These are phyloP conservation scores for Drosophila koepferae DNA, from an alignment of 2,888 invertebrate genomes.

Conservation along the genomic window DNA sequence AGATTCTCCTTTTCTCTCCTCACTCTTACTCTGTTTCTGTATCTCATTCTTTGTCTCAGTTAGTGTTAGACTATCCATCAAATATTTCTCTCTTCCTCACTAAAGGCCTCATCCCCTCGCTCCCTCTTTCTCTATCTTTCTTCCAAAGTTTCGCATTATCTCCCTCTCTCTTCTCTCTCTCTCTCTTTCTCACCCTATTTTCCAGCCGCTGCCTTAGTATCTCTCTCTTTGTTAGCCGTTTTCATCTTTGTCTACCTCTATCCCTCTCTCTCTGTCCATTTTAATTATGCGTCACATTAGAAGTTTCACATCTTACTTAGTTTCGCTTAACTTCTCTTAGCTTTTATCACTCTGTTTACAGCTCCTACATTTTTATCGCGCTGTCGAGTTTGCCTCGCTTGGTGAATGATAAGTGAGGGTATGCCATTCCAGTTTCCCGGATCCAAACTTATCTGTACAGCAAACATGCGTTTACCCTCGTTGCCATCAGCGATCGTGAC, in stretches of 20 bases:
- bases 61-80: not conserved
- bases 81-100: not conserved
- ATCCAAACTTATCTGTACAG: conserved; percentile 21
- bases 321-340: too few relatives aligned
- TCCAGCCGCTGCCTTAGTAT: not conserved
- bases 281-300: not conserved
- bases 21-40: not conserved
- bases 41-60: not conserved
- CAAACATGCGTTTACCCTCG: conserved; percentile 1
- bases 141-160: too few relatives aligned
- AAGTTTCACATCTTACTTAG: not conserved
- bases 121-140: not conserved
- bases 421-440: not conserved
- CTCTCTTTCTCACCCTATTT: too few relatives aligned
- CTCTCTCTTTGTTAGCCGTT: not conserved
- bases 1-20: conserved; percentile 14
- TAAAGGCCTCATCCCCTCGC: not conserved
- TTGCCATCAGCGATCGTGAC: conserved; percentile 30
- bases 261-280: too few relatives aligned
- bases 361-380: conserved; percentile 12
- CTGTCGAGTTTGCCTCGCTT: not conserved
- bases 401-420: not conserved
- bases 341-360: conserved; percentile 2
- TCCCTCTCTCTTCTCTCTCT: not conserved
- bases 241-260: not conserved